Conservation (phyloP, 2,113 vertebrate genomes). For the Varanus komodoensis region DNA sequence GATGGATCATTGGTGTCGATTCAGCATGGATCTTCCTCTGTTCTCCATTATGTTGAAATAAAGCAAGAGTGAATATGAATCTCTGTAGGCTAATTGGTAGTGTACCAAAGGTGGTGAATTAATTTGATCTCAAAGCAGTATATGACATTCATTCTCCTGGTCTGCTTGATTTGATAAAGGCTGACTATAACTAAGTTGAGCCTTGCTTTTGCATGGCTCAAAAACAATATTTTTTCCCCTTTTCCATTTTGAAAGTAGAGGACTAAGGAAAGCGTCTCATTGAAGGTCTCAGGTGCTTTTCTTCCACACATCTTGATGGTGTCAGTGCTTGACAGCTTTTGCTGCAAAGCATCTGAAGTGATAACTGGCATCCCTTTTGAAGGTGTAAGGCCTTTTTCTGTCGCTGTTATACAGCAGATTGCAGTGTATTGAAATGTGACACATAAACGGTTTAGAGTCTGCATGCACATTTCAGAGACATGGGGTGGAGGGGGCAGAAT, state of each 20-base stretch:
- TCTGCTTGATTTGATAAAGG: slow-evolving; percentile 15
- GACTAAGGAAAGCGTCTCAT: neutral
- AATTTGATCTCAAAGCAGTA: slow-evolving; percentile 15
- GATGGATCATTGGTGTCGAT: neutral
- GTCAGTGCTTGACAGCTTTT: neutral
- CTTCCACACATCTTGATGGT: slow-evolving; percentile 1
- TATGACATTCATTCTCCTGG: slow-evolving; percentile 3
- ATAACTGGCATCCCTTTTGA: neutral
- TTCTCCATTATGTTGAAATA: neutral
- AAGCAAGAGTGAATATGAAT: neutral
- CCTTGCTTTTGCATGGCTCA: neutral
- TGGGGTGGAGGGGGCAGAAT: neutral
- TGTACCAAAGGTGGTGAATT: neutral
- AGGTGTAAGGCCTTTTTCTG: neutral
- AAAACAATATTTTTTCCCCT: slow-evolving; percentile 10
- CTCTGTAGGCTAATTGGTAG: neutral
- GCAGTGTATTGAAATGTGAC: slow-evolving; percentile 3
- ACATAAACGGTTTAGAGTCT: neutral
- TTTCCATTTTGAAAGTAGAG: neutral
- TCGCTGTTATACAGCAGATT: neutral
- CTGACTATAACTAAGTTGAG: neutral
- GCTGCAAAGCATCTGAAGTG: slow-evolving; percentile 13
- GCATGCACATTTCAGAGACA: neutral
- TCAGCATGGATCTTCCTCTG: neutral
- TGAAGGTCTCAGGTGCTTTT: slow-evolving; percentile 20